These are phyloP conservation scores for Tinea trinotella DNA, from an alignment of 2,888 invertebrate genomes.

Conservation along the genomic window DNA sequence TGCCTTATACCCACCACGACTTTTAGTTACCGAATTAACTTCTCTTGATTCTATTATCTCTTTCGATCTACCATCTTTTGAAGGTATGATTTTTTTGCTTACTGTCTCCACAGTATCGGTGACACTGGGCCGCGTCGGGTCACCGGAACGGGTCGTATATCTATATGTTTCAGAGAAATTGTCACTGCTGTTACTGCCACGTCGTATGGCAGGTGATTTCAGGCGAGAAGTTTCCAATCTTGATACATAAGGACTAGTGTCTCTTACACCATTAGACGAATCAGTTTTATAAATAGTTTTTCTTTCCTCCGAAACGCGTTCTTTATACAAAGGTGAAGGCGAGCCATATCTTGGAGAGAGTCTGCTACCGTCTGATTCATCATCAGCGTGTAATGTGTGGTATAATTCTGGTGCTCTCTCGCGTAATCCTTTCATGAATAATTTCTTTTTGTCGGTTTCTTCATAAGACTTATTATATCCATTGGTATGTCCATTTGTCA, in stretches of 20 bases:
- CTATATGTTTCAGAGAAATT: slow-evolving; percentile 81
- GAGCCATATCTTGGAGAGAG: slow-evolving; percentile 58
- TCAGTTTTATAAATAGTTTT: slow-evolving; percentile 62
- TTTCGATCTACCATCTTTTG: slow-evolving; percentile 74
- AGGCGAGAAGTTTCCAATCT: slow-evolving; percentile 53
- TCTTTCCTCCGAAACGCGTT: slow-evolving; percentile 58
- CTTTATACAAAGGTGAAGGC: slow-evolving; percentile 63
- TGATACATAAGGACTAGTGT: slow-evolving; percentile 59
- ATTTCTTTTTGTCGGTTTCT: slow-evolving; percentile 75
- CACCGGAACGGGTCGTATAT: slow-evolving; percentile 77
- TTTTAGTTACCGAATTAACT: slow-evolving; percentile 79
- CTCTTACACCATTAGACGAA: slow-evolving; percentile 47
- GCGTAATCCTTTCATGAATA: slow-evolving; percentile 78
- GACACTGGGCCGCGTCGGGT: slow-evolving; percentile 77
- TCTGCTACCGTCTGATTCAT: slow-evolving; percentile 66
- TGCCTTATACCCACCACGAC: slow-evolving; percentile 67
- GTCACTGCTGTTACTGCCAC: slow-evolving; percentile 78
- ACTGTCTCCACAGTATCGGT: slow-evolving; percentile 81
- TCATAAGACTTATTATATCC: slow-evolving; percentile 58
- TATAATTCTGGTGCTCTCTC: slow-evolving; percentile 81
- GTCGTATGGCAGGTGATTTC: slow-evolving; percentile 65
- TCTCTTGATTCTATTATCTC: slow-evolving; percentile 81
- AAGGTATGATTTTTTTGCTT: slow-evolving; percentile 78
- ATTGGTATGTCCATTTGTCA: slow-evolving; percentile 62
- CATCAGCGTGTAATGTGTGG: slow-evolving; percentile 78